Conservation (phyloP, 2,888 invertebrate genomes). For the Gymnocheta viridis region DNA sequence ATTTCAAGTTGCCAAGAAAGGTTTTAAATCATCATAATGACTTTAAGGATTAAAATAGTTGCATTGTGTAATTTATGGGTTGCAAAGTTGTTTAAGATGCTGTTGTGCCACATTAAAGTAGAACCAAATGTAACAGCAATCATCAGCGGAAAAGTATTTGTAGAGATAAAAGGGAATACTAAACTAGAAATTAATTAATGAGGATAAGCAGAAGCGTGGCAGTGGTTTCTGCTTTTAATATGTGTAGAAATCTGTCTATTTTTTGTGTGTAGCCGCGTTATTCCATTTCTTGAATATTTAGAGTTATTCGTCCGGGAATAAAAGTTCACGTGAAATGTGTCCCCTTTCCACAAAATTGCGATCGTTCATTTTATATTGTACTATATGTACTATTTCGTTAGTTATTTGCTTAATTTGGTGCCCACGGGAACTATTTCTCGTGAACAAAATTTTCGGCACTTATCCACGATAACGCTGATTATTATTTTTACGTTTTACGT, state of each 20-base stretch:
- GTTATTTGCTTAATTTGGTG: too few species aligned
- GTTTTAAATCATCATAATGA: conserved; percentile 63
- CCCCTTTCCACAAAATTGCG: too few species aligned
- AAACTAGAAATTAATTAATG: background rate
- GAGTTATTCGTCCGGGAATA: too few species aligned
- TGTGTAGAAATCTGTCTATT: background rate
- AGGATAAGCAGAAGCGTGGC: background rate
- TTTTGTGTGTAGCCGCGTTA: background rate
- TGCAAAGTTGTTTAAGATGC: background rate
- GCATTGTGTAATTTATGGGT: conserved; percentile 25
- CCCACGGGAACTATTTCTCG: too few species aligned
- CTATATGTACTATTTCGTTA: too few species aligned
- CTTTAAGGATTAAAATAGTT: conserved; percentile 61
- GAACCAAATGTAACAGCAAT: background rate
- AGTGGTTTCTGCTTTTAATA: background rate
- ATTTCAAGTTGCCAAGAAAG: background rate
- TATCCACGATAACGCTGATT: too few species aligned
- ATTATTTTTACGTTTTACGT: too few species aligned
- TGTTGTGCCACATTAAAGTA: conserved; percentile 6
- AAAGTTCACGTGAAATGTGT: too few species aligned
- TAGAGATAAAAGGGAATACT: background rate
- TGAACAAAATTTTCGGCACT: too few species aligned
- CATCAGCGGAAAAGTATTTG: background rate
- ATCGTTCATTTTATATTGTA: too few species aligned
- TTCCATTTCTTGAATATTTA: too few species aligned